Conservation (phyloP, 1,140 invertebrate genomes). For the Aphaenogaster ashmeadi region DNA sequence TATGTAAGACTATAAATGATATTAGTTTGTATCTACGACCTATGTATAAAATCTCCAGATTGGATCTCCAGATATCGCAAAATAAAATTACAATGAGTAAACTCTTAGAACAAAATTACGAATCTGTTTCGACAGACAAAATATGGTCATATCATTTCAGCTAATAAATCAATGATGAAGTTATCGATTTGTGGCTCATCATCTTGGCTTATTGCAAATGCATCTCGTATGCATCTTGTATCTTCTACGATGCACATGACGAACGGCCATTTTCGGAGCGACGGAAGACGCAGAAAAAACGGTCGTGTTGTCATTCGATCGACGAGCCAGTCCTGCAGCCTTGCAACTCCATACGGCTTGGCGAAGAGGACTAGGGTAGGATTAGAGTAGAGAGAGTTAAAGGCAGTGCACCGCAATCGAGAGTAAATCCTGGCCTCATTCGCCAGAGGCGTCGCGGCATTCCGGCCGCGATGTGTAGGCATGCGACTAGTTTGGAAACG, state of each 20-base stretch:
- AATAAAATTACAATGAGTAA: conserved; percentile 2
- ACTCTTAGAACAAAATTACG: background rate
- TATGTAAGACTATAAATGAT: background rate
- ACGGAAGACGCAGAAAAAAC: background rate
- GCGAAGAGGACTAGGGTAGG: conserved; percentile 33
- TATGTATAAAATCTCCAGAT: background rate
- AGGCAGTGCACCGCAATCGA: conserved; percentile 50
- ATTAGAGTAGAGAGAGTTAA: conserved; percentile 23
- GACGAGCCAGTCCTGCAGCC: conserved; percentile 30
- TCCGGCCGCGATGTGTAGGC: conserved; percentile 59
- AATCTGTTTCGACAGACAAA: background rate
- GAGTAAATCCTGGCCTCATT: conserved; percentile 53
- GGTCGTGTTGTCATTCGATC: conserved; percentile 46
- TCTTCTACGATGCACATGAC: background rate
- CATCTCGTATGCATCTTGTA: background rate
- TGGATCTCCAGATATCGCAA: background rate
- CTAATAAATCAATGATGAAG: conserved; percentile 1
- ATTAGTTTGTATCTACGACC: background rate
- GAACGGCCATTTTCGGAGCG: conserved; percentile 55
- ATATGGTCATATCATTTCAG: background rate
- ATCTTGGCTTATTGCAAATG: background rate
- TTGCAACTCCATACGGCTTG: conserved; percentile 67
- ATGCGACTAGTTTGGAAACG: conserved; percentile 73
- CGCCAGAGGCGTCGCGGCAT: conserved; percentile 55
- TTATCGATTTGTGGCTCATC: background rate